Evolutionary conservation across 2,888 invertebrate genomes (phyloP).

Genomic region (Stramonita haemastoma): DNA sequence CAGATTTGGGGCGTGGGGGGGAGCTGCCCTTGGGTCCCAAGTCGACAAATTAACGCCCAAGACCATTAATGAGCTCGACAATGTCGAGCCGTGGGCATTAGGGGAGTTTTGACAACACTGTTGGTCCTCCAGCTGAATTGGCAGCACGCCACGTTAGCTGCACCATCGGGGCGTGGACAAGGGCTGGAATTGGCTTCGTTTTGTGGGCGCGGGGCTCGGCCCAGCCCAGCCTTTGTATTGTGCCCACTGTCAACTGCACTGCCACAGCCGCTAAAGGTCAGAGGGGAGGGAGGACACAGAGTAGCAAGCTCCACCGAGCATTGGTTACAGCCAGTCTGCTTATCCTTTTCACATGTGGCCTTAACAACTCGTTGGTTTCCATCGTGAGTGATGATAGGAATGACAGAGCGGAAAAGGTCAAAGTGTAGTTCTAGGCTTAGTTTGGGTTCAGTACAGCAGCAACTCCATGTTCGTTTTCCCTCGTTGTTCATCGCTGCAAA

Average conservation of each 20-base stretch:
- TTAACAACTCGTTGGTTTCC: too few species aligned
- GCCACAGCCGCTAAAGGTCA: background rate
- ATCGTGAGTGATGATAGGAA: too few species aligned
- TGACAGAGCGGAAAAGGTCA: too few species aligned
- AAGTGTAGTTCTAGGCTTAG: too few species aligned
- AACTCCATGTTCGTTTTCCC: too few species aligned
- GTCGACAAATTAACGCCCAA: constrained; percentile 44
- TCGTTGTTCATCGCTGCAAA: too few species aligned
- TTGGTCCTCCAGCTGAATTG: background rate
- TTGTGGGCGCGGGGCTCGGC: background rate
- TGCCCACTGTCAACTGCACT: background rate
- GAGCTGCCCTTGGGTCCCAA: constrained; percentile 13
- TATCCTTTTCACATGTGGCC: too few species aligned
- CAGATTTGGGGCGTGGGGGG: constrained; percentile 31
- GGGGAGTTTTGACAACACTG: constrained; percentile 23
- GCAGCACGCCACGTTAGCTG: constrained; percentile 34
- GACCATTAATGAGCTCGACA: constrained; percentile 41
- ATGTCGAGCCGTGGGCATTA: constrained; percentile 36
- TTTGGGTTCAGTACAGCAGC: too few species aligned
- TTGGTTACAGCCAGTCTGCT: too few species aligned
- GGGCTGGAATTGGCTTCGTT: constrained; percentile 32
- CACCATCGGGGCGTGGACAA: constrained; percentile 20
- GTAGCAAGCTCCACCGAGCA: too few species aligned
- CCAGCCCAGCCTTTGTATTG: constrained; percentile 8
- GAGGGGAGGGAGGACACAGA: background rate